Percentiles rank a stretch among this genome's conserved stretches.
Evolutionary conservation across 2,797 vertebrate species (phyloP).

Genomic region (Cyclopterus lumpus): DNA sequence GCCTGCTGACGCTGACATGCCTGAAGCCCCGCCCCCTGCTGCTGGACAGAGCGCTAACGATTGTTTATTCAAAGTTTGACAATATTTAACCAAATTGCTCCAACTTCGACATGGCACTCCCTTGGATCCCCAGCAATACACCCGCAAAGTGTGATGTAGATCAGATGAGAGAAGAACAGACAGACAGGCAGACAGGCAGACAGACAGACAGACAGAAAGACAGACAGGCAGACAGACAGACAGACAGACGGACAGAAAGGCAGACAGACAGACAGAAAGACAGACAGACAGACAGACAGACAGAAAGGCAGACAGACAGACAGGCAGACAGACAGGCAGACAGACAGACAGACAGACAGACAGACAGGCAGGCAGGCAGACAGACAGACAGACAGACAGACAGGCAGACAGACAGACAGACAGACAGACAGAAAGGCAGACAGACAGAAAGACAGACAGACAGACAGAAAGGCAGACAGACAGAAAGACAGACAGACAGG

Average conservation of each 20-base stretch:
- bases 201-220: not conserved
- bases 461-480: too few relatives aligned
- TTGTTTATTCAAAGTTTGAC: not conserved
- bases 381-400: not conserved
- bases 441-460: not conserved
- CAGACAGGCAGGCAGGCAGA: too few relatives aligned
- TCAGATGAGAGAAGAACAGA: not conserved
- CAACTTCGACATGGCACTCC: not conserved
- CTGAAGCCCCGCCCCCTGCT: not conserved
- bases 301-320: too few relatives aligned
- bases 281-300: not conserved
- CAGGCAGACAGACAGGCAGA: not conserved
- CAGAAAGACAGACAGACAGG: not conserved
- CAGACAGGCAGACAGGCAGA: not conserved
- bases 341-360: not conserved
- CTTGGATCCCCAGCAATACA: not conserved
- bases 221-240: not conserved
- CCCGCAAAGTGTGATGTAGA: not conserved
- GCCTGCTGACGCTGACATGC: not conserved
- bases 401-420: not conserved
- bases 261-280: not conserved
- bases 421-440: not conserved
- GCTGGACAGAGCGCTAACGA: not conserved
- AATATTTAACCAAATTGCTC: not conserved
- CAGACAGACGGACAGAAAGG: not conserved